Evolutionary conservation across 2,797 vertebrate genomes (phyloP).

Genomic region (Tenualosa thibaudeaui): DNA sequence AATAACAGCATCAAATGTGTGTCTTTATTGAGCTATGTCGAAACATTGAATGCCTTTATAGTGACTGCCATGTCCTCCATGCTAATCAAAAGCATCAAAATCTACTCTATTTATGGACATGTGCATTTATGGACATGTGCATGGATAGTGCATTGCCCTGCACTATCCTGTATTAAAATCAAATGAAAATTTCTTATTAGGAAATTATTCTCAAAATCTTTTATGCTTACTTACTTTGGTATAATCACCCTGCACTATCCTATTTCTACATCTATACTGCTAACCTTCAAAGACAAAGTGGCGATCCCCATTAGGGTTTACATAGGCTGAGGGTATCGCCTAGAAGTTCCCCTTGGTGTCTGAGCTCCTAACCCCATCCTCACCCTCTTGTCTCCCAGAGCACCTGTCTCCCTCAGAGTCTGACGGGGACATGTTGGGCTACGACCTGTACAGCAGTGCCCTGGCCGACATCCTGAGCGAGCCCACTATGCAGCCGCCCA

Average conservation of each 20-base stretch:
- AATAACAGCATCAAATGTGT: neutral
- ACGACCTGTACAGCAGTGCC: slow-evolving; percentile 96
- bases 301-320: neutral
- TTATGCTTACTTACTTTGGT: too few species aligned
- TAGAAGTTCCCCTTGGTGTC: neutral
- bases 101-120: neutral
- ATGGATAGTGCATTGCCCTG: neutral
- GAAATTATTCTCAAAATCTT: neutral
- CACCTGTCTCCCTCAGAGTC: slow-evolving; percentile 94
- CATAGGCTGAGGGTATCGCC: neutral
- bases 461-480: slow-evolving; percentile 97
- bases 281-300: neutral
- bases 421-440: slow-evolving; percentile 97
- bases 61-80: neutral
- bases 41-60: neutral
- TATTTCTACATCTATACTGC: too few species aligned
- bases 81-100: neutral
- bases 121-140: neutral
- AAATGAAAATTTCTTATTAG: neutral
- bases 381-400: slow-evolving; percentile 67
- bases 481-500: slow-evolving; percentile 98
- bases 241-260: too few species aligned
- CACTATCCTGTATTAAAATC: neutral
- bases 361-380: neutral
- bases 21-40: neutral